Evolutionary conservation across 2,888 invertebrate species (phyloP), one percentile per base, ranked within the genome.

Genomic region (Seira musarum): DNA sequence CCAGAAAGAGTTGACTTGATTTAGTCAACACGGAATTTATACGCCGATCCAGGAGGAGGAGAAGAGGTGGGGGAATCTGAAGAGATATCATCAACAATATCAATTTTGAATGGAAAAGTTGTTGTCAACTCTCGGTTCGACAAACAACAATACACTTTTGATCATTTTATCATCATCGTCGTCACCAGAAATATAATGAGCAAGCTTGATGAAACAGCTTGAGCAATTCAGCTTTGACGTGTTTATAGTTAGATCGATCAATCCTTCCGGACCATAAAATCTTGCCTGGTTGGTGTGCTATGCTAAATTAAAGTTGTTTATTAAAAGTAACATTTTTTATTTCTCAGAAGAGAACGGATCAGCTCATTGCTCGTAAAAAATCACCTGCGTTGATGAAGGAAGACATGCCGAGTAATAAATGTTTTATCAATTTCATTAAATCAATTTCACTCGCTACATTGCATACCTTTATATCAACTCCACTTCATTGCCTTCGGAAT

Each of bases 161-260:
- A n/a, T n/a, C 3, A 30, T 30, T 30, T 30, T 2, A 30, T 30
- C 30, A 5, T 30, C 8, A 75, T 67, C 75, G 75, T 68, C 68
- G 49, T 75, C 75, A 63, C 68, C 17, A 49, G 65, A 69, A 53
- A 53, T 53, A 77, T 77, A 77, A 77, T 70, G 76, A 77, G 65
- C 76, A 30, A 53, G 68, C 63, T 70, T 77, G 57, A 69, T 30
- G 46, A 69, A 53, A 57, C 76, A 77, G 70, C 40, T 21, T 49
- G 64, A 70, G 70, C 30, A 30, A 30, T 35, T 65, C 17, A 6
- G 64, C 24, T 61, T 30, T 61, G 24, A 67, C 67, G 40, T 60
- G 70, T 35, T 69, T 57, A 15, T 13, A 30, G 30, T 30, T 30
- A 30, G 30, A 30, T 30, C 40, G 6, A 40, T 13, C 13, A 6